Evolutionary conservation across 2,888 invertebrate species (phyloP), one percentile per base, ranked within the genome.

Genomic region (Chrysotoxum bicinctum): DNA sequence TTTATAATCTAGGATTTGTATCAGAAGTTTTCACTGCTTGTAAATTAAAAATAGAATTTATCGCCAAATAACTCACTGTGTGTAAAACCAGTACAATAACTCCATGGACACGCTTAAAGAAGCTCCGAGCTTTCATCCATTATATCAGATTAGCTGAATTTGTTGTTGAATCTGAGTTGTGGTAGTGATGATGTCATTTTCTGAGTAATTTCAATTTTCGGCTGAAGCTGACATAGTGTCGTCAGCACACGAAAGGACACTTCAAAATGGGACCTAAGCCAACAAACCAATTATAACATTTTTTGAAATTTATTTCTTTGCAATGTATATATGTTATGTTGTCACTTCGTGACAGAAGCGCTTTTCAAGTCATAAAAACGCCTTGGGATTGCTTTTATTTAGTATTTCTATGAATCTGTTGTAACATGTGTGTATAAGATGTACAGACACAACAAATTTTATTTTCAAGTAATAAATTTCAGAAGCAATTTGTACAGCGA

Each of bases 271-370:
- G 64, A 43, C 2, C 2, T 19, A 7, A 64, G 64, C 64, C 64
- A 64, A 45, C 43, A 64, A 64, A 45, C 64, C 64, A 64, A 64
- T 64, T 64, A 64, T 23, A 64, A 45, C 16, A 40, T 19, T 30
- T 45, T 10, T 45, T 45, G 43, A 6, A 14, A 45, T 64, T 10
- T 64, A 64, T 64, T 30, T 19, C 32, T 30, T 43, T 32, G 19
- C 30, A 23, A 35, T 56, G 19, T 16, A 0, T n/a, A 3, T 56
- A 7, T 56, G 12, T 16, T 32, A 9, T 54, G 54, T 21, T 26
- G 40, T 60, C 26, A 60, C 23, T 40, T 60, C 16, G 40, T 60
- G 60, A 60, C 60, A 40, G 26, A 23, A 40, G 5, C 32, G 2
- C 10, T 54, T 54, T 54, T 23, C 21, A 37, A 58, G 35, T 14